These are phyloP conservation scores for Chironomus tentans DNA, from an alignment of 2,888 invertebrate genomes.

Conservation along the genomic window DNA sequence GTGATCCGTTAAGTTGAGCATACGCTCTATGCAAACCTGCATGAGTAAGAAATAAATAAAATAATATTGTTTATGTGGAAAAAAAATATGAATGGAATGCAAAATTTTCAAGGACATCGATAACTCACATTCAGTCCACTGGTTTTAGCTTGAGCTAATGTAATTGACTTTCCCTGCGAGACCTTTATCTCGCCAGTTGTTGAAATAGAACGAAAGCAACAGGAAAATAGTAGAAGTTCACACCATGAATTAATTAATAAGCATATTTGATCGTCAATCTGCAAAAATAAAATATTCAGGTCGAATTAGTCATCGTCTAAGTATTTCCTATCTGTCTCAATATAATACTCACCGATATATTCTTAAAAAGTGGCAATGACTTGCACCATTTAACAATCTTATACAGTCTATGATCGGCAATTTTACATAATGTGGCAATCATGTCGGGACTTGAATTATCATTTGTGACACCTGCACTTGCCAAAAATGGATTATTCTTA, in stretches of 20 bases:
- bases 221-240: slow-evolving; percentile 81
- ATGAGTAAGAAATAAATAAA: slow-evolving; percentile 22
- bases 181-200: slow-evolving; percentile 83
- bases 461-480: slow-evolving; percentile 45
- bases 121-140: slow-evolving; percentile 47
- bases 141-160: slow-evolving; percentile 40
- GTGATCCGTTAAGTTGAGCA: slow-evolving; percentile 92
- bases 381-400: slow-evolving; percentile 99
- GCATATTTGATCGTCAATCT: slow-evolving; percentile 98
- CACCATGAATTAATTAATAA: slow-evolving; percentile 97
- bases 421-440: slow-evolving; percentile 82
- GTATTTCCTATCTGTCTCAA: no score
- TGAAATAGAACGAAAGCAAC: slow-evolving; percentile 87
- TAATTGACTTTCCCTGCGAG: slow-evolving; percentile 42
- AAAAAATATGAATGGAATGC: slow-evolving; percentile 2
- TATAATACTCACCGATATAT: slow-evolving; percentile 67
- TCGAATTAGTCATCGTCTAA: slow-evolving; percentile 9
- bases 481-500: slow-evolving; percentile 45
- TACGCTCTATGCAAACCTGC: slow-evolving; percentile 78
- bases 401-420: slow-evolving; percentile 90
- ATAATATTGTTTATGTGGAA: background rate
- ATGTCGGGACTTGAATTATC: slow-evolving; percentile 72
- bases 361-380: slow-evolving; percentile 90
- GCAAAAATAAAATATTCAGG: slow-evolving; percentile 32
- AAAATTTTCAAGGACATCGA: background rate